Percentiles rank a stretch among this genome's conserved stretches.
Evolutionary conservation across 2,113 vertebrate genomes (phyloP).

Genomic region (Oceanites oceanicus): DNA sequence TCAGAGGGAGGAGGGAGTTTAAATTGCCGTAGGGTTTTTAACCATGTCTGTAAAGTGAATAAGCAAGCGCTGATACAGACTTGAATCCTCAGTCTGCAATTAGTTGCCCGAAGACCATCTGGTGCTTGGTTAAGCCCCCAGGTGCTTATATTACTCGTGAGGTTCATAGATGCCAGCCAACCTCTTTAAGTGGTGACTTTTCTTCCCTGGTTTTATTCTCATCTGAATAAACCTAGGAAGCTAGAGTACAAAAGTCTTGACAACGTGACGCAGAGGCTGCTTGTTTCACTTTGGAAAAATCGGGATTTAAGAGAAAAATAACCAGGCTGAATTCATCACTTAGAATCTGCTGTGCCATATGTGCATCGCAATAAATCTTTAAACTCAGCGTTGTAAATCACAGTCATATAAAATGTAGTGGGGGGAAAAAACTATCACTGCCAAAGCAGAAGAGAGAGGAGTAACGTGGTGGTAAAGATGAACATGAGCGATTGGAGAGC

Average conservation of each 20-base stretch:
- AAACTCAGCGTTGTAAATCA: not conserved
- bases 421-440: not conserved
- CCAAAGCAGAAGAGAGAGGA: not conserved
- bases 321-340: not conserved
- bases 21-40: not conserved
- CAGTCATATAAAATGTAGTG: not conserved
- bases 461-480: not conserved
- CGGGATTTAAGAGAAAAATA: not conserved
- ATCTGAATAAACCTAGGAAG: not conserved
- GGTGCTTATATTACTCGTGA: not conserved
- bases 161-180: not conserved
- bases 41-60: not conserved
- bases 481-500: not conserved
- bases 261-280: not conserved
- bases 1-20: not conserved
- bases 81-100: not conserved
- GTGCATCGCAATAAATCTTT: not conserved
- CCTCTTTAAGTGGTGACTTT: not conserved
- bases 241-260: not conserved
- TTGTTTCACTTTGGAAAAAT: not conserved
- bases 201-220: not conserved
- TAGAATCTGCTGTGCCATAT: not conserved
- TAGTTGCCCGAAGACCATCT: conserved; percentile 19
- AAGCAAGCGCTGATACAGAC: not conserved
- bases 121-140: conserved; percentile 27